Base-by-base conservation (phyloP, 2,797 vertebrate species). In the Arnoldichthys spilopterus region DNA sequence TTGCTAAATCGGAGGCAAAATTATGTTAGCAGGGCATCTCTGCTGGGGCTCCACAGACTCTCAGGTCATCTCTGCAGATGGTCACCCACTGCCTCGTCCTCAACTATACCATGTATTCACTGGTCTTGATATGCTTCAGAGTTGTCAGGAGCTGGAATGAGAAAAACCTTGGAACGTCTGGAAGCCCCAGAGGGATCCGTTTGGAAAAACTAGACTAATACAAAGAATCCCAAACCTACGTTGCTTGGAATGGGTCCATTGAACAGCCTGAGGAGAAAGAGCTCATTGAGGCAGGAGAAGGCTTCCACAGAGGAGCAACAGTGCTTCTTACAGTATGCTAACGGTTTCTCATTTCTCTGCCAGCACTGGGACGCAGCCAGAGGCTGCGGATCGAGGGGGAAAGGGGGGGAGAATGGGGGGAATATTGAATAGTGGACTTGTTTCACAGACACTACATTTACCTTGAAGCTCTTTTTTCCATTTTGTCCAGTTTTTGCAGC, bases 271-370 rank as follows among this genome's bases (percentile, higher is more conserved):
- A 74, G 74, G 66, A 84, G 67, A 86, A 84, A 79, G 85, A 69
- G 40, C 22, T 24, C 53, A 79, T 86, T 86, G 78, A 86, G 68
- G 24, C 67, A 51, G 18, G 24, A 59, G 28, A 53, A 70, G 74
- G 66, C 69, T n/a, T 81, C 62, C 47, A 45, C 32, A 63, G 62
- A 26, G 56, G 66, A 78, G 72, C 77, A 70, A 74, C 81, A 53
- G 59, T 51, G 28, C 63, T 78, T 37, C 80, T 80, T 79, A 83
- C 85, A 79, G 78, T 82, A 61, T 32, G n/a, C 80, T 40, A 77
- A 82, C 78, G 79, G 76, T 72, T 54, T 76, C 74, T 82, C 34
- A 3, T 45, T 77, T 73, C 82, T 80, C 74, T 67, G 43, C n/a
- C 68, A n/a, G 30, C 47, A 7, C 26, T 62, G 58, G 72, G 68